These are phyloP conservation scores for Craterocephalus amniculus DNA, from an alignment of 2,797 vertebrate genomes.

Conservation along the genomic window DNA sequence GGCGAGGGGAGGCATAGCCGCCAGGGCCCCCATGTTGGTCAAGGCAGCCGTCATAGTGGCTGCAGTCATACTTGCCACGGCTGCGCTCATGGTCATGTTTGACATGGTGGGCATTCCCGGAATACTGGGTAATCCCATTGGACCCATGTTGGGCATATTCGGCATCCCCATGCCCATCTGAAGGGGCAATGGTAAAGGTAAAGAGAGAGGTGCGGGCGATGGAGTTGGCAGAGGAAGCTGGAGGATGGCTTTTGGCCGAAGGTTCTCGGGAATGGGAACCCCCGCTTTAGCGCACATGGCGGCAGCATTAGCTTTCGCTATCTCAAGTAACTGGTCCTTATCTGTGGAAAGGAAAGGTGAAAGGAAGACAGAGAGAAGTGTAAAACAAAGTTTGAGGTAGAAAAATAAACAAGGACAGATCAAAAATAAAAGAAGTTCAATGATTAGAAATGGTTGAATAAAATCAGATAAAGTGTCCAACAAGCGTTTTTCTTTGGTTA, in stretches of 20 bases:
- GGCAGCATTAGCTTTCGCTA: constrained; percentile 98
- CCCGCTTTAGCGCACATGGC: constrained; percentile 99
- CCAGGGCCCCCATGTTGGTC: constrained; percentile 85
- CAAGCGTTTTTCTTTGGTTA: background rate
- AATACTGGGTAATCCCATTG: constrained; percentile 78
- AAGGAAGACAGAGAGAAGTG: background rate
- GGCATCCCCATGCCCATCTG: constrained; percentile 79
- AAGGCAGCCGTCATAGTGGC: constrained; percentile 87
- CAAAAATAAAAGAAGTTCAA: background rate
- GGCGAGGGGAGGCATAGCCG: constrained; percentile 83
- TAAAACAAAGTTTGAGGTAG: background rate
- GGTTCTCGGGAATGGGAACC: constrained; percentile 94
- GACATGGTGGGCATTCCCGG: constrained; percentile 80
- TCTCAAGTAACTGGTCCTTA: constrained; percentile 98
- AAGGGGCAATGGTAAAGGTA: constrained; percentile 80
- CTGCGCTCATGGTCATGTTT: constrained; percentile 86
- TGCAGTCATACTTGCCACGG: constrained; percentile 87
- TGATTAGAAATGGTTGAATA: background rate
- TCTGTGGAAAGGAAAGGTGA: constrained; percentile 78
- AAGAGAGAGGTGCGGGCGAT: constrained; percentile 75
- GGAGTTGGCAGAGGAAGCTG: constrained; percentile 86
- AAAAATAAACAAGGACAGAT: background rate
- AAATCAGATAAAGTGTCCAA: background rate
- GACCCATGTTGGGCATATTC: constrained; percentile 76
- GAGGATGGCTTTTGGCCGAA: constrained; percentile 90